A percentile compares a stretch with the other conserved stretches of the same genome.
These are phyloP conservation scores for Manis crassicaudata DNA, from an alignment of 2,797 vertebrate species.

Conservation along the genomic window DNA sequence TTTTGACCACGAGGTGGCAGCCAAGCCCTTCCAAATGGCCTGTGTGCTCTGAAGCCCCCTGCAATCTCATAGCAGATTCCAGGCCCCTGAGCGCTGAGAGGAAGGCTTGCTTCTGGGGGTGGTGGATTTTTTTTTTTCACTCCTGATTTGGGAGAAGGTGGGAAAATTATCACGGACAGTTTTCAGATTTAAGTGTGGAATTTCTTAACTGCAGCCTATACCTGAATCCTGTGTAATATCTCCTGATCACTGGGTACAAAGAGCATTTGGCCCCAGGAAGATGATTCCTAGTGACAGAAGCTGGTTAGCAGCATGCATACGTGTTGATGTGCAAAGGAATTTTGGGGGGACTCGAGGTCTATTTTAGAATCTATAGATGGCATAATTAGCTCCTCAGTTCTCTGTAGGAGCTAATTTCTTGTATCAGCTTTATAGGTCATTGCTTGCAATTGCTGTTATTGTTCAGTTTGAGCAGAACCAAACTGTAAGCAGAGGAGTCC, in stretches of 20 bases:
- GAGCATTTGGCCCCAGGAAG: background rate
- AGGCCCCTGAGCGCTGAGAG: background rate
- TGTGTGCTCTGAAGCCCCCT: accelerated
- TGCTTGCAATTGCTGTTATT: background rate
- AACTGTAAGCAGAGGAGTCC: background rate
- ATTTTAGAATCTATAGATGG: background rate
- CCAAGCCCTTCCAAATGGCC: slow-evolving; percentile 73
- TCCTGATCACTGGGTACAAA: background rate
- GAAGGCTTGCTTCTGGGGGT: background rate
- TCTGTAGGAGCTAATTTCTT: background rate
- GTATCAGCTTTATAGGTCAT: background rate
- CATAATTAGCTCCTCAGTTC: background rate
- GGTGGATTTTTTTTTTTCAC: background rate
- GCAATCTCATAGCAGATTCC: background rate
- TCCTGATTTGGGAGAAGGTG: background rate
- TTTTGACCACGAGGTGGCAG: slow-evolving; percentile 82
- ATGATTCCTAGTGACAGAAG: background rate
- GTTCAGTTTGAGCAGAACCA: background rate
- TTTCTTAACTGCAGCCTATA: background rate
- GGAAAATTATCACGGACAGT: background rate
- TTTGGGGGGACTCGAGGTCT: background rate
- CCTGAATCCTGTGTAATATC: background rate
- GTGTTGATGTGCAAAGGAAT: too few relatives aligned
- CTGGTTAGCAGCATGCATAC: background rate
- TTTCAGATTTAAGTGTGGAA: background rate